These are phyloP conservation scores for Thymelicus sylvestris DNA, from an alignment of 2,888 invertebrate species.

Conservation along the genomic window DNA sequence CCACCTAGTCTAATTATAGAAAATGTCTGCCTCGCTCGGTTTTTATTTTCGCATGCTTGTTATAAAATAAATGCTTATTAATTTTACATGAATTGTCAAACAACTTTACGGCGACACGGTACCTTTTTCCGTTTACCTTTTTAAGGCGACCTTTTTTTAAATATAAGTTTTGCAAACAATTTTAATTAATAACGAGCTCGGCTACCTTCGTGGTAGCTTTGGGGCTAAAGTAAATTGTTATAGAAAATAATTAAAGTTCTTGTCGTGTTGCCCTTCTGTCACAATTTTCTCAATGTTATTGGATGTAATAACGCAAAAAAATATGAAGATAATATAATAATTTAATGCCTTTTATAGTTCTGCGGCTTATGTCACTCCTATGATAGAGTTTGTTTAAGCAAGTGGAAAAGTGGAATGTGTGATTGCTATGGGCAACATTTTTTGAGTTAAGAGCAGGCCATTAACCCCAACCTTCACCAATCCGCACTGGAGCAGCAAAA, in stretches of 20 bases:
- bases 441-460: too few relatives aligned
- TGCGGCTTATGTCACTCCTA: too few relatives aligned
- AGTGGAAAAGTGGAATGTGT: too few relatives aligned
- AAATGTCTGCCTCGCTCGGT: neutral
- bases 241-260: neutral
- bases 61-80: conserved; percentile 3
- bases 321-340: too few relatives aligned
- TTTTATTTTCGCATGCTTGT: conserved; percentile 4
- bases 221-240: neutral
- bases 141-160: neutral
- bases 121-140: neutral
- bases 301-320: too few relatives aligned
- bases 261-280: neutral
- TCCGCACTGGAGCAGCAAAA: too few relatives aligned
- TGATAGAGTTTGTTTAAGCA: too few relatives aligned
- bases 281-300: too few relatives aligned
- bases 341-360: too few relatives aligned
- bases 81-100: conserved; percentile 11
- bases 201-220: neutral
- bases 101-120: conserved; percentile 1
- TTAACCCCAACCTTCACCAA: too few relatives aligned
- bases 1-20: conserved; percentile 22
- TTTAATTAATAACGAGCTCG: neutral
- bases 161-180: conserved; percentile 2
- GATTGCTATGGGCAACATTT: too few relatives aligned